Evolutionary conservation across 2,113 vertebrate species (phyloP), one percentile per base, ranked within the genome.

Genomic region (Larimichthys polyactis): DNA sequence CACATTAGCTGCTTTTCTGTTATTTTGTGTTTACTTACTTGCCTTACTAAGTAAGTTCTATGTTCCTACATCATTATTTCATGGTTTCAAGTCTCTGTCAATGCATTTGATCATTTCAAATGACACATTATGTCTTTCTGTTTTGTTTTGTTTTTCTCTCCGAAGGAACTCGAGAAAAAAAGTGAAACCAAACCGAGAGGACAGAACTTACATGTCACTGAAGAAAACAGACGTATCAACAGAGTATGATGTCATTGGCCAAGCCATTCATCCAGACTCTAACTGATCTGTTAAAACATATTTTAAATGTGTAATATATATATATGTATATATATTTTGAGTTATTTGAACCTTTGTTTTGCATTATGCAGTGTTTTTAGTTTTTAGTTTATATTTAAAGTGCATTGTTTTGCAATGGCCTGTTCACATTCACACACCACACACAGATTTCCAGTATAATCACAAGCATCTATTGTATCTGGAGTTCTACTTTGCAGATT

Each of bases 191-290:
- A 48, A 71, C 2, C 44, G 44, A n/a, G 81, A 81, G 52, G 59
- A 84, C 24, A 78, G 27, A 48, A 84, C 54, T 0, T 84, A 87
- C 68, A 60, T 63, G 63, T 77, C 85, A 7, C 57, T 87, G 57
- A 5, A 29, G 27, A 81, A 70, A 65, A 73, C 4, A 9, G 20
- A 65, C 4, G 2, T 0, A 5, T 70, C 81, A 2, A 1, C 49
- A 27, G 81, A 81, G 48, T 78, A 87, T 4, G 78, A 84, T 22
- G 64, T 78, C 2, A 78, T 78, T 15, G 22, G 12, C 8, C 59
- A n/a, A 11, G 9, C 3, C 48, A 24, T 43, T 32, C 46, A 5
- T 51, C n/a, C 40, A 3, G 7, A 46, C 6, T 65, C 12, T 65
- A 29, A 22, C 11, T 55, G 12, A 62, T 49, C 24, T 17, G 17